phyloP scores from a whole-genome alignment of 2,113 vertebrate genomes.

The Aleadryas rufinucha region DNA sequence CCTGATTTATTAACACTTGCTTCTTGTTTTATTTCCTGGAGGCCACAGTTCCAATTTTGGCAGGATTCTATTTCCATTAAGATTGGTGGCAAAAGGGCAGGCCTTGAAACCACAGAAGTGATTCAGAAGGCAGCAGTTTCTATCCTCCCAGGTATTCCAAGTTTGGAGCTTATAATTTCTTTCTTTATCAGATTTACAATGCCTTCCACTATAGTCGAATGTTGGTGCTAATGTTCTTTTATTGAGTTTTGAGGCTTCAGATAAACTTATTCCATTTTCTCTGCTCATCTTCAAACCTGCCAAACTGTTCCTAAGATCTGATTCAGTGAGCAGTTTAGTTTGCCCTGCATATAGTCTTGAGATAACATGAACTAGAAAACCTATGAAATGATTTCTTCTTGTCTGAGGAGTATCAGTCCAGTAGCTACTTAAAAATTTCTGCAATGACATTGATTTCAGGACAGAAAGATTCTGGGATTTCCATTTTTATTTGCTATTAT shows the following conservation, averaged over 20 bases:
- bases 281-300: neutral
- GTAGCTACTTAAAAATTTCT: neutral
- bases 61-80: conserved; percentile 26
- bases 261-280: neutral
- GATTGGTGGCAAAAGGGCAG: conserved; percentile 3
- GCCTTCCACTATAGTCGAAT: neutral
- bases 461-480: neutral
- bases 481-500: neutral
- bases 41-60: neutral
- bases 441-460: neutral
- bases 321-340: conserved; percentile 1
- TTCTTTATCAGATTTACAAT: conserved; percentile 23
- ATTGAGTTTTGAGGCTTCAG: neutral
- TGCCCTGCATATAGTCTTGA: neutral
- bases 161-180: neutral
- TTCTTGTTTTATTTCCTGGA: conserved; percentile 7
- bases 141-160: neutral
- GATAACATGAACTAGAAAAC: neutral
- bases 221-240: neutral
- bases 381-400: neutral
- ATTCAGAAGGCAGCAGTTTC: neutral
- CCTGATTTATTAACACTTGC: neutral
- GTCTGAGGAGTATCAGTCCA: neutral
- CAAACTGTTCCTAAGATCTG: neutral
- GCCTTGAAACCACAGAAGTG: neutral